phyloP scores from a whole-genome alignment of 2,113 vertebrate genomes.

The Columbina picui region DNA sequence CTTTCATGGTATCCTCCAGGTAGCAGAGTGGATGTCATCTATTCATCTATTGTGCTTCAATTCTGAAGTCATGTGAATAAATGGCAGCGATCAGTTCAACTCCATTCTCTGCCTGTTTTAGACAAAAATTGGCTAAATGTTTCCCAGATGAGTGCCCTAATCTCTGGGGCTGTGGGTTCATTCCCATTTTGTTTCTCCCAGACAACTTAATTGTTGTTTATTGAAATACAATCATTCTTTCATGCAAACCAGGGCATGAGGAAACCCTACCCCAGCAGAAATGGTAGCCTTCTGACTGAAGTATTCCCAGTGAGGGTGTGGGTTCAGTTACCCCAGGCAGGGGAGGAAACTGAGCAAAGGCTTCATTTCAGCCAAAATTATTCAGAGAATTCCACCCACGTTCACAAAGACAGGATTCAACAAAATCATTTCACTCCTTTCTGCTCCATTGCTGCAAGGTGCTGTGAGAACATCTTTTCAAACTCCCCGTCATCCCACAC shows the following conservation, averaged over 20 bases:
- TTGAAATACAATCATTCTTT: not conserved
- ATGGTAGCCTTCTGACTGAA: not conserved
- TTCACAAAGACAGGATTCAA: slow-evolving; percentile 47
- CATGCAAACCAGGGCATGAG: not conserved
- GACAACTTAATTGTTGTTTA: not conserved
- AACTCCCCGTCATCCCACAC: not conserved
- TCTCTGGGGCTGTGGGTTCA: not conserved
- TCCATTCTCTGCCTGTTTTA: not conserved
- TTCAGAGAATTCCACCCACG: slow-evolving; percentile 63
- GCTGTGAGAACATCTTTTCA: slow-evolving; percentile 52
- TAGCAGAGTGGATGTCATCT: not conserved
- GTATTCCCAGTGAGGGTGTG: not conserved
- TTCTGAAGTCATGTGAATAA: not conserved
- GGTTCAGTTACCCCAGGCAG: not conserved
- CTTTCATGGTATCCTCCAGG: not conserved
- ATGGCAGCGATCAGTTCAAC: not conserved
- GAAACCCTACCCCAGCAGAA: not conserved
- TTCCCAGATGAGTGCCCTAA: not conserved
- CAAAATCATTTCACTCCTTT: slow-evolving; percentile 20
- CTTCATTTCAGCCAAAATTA: slow-evolving; percentile 59
- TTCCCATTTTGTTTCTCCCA: not conserved
- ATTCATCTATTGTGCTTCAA: not conserved
- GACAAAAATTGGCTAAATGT: not conserved
- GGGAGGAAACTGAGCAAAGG: slow-evolving; percentile 25
- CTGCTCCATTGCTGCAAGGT: slow-evolving; percentile 27